Base-by-base conservation (phyloP, 2,888 invertebrate genomes). In the Torymus aiolomorphi region DNA sequence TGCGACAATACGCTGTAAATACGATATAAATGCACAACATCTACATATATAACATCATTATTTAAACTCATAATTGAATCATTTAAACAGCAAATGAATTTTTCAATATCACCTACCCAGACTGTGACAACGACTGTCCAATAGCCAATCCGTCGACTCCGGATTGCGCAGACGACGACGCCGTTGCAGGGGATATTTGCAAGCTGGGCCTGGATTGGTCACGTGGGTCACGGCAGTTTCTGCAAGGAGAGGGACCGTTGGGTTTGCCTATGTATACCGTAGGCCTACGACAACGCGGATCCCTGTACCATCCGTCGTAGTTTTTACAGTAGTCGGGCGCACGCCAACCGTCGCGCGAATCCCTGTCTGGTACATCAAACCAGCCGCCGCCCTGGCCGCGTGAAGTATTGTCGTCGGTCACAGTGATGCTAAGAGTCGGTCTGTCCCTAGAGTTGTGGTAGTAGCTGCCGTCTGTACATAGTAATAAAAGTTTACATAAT, bases 131-230 rank as follows among this genome's bases (percentile, higher is more conserved):
- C 0, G 87, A 87, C 31, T 87, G 86, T 3, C 86, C 81, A 54
- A 85, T 81, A 2, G 87, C 83, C 16, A 84, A 83, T 3, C 87
- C 86, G 49, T 85, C 84, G 12, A 82, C 77, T 3, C 82, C 83
- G 0, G 87, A 87, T 8, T 83, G 84, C 0, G 86, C 71, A 81
- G 83, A 20, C 82, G 76, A 24, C 77, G 81, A 31, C 18, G 70
- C 57, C 2, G 51, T 3, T n/a, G 56, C 78, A 24, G 13, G 8
- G 0, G 57, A 31, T 3, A 75, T 42, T 1, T 57, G 31, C 8
- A 70, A 1, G 1, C 18, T 57, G 5, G 18, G n/a, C 10, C 4
- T 66, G 24, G 14, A 57, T n/a, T 63, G 61, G 11, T 71, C 49
- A 1, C 71, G 54, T 0, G 63, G 56, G 14, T 77, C 65, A n/a